Percentiles rank a stretch among this genome's conserved stretches.
Evolutionary conservation across 2,113 vertebrate genomes (phyloP).

Genomic region (Percina caprodes): DNA sequence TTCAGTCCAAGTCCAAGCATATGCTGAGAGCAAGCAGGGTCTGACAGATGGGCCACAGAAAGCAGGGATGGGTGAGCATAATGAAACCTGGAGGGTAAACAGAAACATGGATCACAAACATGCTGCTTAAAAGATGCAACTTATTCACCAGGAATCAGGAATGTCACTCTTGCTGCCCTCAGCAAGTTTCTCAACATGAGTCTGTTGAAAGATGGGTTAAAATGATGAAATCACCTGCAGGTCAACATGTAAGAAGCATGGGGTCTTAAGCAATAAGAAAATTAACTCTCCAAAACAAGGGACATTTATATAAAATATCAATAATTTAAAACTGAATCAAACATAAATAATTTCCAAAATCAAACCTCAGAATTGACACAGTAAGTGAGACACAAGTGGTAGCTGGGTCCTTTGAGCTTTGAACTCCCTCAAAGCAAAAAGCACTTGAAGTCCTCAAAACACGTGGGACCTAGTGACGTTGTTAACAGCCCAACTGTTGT

Average conservation of each 20-base stretch:
- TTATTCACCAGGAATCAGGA: conserved; percentile 7
- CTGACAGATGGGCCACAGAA: conserved; percentile 85
- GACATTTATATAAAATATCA: not conserved
- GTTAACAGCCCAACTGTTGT: conserved; percentile 70
- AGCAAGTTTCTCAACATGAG: conserved; percentile 21
- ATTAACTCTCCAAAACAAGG: not conserved
- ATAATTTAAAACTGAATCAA: not conserved
- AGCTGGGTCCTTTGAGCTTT: conserved; percentile 57
- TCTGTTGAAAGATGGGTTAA: not conserved
- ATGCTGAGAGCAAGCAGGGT: conserved; percentile 75
- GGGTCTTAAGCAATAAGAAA: not conserved
- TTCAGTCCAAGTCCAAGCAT: conserved; percentile 83
- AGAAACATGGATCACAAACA: conserved; percentile 51
- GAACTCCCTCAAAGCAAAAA: conserved; percentile 50
- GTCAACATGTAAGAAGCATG: not conserved
- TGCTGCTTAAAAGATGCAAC: not conserved
- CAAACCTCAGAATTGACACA: not conserved
- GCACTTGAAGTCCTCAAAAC: conserved; percentile 63
- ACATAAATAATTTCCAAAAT: not conserved
- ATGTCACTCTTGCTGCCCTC: not conserved
- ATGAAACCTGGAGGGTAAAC: conserved; percentile 82
- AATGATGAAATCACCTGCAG: conserved; percentile 20
- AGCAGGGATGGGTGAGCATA: conserved; percentile 85
- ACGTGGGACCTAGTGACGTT: conserved; percentile 80
- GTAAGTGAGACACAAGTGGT: conserved; percentile 2